Base-by-base conservation (phyloP, 2,888 invertebrate species). In the Calameuta filiformis region DNA sequence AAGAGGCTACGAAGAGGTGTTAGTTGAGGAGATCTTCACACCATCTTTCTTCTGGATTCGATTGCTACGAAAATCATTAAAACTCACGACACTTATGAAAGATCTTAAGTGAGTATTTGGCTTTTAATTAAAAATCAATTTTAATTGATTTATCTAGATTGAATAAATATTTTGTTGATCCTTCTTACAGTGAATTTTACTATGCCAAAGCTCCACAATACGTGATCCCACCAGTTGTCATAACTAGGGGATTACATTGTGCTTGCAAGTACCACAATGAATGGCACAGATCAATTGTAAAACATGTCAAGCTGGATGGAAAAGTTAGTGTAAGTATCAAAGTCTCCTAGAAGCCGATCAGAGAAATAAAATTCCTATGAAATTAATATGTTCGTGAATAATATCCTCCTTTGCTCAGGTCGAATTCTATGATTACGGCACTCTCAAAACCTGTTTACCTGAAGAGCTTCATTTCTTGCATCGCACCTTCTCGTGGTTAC, bases 21-120 rank as follows among this genome's bases (percentile, higher is more conserved):
- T 82, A 31, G 81, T 91, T 35, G 85, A 84, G 11, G 91, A 91
- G 79, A 81, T 89, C 15, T 90, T 88, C 69, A 87, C 88, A 3
- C 91, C 91, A 1, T 86, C 88, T 1, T 90, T 91, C 68, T 91
- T 91, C 75, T 91, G 90, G 91, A 81, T 91, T 77, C 88, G 86
- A 3, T 80, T 88, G 15, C 79, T 85, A 1, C 83, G 85, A 73
- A 85, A 85, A 4, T 75, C 77, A n/a, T 79, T 75, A 0, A 77
- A 71, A 30, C 85, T 90, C 35, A 78, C 82, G 1, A 37, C 23
- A 30, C 79, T 91, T 33, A 91, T 90, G 90, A n/a, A 76, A 1
- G 79, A 85, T 0, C 75, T 91, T 30, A 79, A 84, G 91, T 91
- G 33, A 81, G 82, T 83, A 76, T 40, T 33, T 3, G 30, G 33